Base-by-base conservation (phyloP, 2,797 vertebrate genomes). In the Columba guinea region DNA sequence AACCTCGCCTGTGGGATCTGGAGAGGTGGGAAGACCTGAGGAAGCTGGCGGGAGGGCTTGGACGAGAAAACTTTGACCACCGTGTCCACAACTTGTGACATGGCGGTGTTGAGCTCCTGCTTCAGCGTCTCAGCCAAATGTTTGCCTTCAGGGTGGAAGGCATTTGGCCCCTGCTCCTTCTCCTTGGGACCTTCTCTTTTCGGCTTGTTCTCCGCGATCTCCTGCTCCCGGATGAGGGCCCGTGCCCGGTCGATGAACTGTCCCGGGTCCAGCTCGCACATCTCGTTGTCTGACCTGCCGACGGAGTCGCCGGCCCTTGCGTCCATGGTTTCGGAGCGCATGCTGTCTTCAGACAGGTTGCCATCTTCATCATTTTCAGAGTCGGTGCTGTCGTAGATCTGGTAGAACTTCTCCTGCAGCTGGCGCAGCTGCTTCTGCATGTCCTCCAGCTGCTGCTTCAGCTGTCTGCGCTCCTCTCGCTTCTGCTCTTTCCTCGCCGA, bases 341-440 rank as follows among this genome's bases (percentile, higher is more conserved):
- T 98, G 98, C 99, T 99, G 98, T 99, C 99, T 97, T 99, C 99
- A 5, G 99, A 99, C 97, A 99, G 98, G 98, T 99, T 99, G 80
- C 99, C 99, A 46, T 99, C 99, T 96, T 99, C 99, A 55, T 99
- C 99, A 86, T 98, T 98, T 97, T 99, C 99, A 0, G 99, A 99
- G 97, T 99, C 99, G 0, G 99, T 99, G 96, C 99, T 99, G 97
- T 99, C 99, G 2, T 99, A 99, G 98, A 99, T 99, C 97, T 99
- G 99, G 97, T 99, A 99, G 98, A 99, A 99, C 98, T 99, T 99
- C 97, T 99, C 99, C 98, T 99, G 99, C 97, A 99, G 98, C 98
- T 99, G 99, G 93, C 99, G 99, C 96, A 99, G 98, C 98, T 99
- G 99, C 95, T 99, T 99, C 98, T 99, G 99, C 99, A 99, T 99